phyloP scores from a whole-genome alignment of 2,113 vertebrate genomes.

The Tamias sibiricus region DNA sequence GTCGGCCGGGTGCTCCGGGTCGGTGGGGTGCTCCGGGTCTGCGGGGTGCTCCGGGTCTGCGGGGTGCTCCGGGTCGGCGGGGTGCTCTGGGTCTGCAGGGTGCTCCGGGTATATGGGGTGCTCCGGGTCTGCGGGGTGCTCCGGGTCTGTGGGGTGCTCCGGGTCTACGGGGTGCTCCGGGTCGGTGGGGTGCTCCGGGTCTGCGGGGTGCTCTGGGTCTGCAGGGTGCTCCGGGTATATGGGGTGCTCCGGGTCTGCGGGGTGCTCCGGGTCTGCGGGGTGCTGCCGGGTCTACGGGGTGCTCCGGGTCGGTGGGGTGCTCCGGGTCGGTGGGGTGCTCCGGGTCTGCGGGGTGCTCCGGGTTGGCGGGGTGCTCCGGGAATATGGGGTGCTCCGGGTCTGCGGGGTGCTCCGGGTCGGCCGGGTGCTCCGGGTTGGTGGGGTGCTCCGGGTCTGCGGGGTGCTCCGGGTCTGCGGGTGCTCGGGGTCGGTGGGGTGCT shows the following conservation, averaged over 20 bases:
- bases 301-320: too few species aligned
- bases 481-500: too few species aligned
- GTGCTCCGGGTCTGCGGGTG: background rate
- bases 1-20: too few species aligned
- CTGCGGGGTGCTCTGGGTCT: too few species aligned
- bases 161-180: too few species aligned
- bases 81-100: too few species aligned
- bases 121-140: too few species aligned
- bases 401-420: background rate
- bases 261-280: background rate
- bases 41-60: too few species aligned
- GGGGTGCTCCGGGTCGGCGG: background rate
- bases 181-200: background rate
- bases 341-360: background rate
- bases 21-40: background rate
- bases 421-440: rapidly evolving
- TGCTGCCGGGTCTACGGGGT: too few species aligned
- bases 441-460: background rate
- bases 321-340: too few species aligned
- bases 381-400: background rate
- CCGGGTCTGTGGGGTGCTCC: background rate
- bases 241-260: rapidly evolving
- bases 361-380: too few species aligned
- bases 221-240: background rate
- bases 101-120: too few species aligned